Conservation (phyloP, 2,797 vertebrate species). For the Acanthurus lineatus region DNA sequence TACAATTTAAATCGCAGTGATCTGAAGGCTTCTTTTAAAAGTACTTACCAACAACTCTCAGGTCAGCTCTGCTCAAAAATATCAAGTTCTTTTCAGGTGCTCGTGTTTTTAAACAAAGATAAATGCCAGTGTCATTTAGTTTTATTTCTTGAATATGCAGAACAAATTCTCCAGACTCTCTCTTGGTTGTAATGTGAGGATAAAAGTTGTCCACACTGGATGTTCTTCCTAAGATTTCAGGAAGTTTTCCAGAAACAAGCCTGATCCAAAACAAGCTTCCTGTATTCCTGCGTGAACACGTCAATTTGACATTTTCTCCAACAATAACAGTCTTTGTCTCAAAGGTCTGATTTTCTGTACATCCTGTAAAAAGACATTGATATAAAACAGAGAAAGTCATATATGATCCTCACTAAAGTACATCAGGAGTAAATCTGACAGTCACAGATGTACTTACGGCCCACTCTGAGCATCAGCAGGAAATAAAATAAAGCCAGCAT, state of each 20-base stretch:
- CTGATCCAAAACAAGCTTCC: constrained; percentile 46
- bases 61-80: constrained; percentile 18
- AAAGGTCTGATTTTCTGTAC: background rate
- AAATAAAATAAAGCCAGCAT: constrained; percentile 45
- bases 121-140: constrained; percentile 46
- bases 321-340: background rate
- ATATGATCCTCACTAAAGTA: background rate
- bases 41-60: constrained; percentile 60
- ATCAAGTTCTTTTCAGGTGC: fast-evolving
- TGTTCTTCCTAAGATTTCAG: constrained; percentile 9
- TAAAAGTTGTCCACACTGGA: fast-evolving
- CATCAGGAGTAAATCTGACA: background rate
- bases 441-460: constrained; percentile 29
- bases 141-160: constrained; percentile 10
- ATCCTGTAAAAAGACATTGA: constrained; percentile 43
- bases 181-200: background rate
- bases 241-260: constrained; percentile 8
- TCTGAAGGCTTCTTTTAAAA: background rate
- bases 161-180: fast-evolving
- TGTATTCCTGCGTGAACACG: fast-evolving
- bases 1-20: background rate
- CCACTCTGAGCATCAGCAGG: constrained; percentile 6
- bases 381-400: background rate
- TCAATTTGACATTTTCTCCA: constrained; percentile 25
- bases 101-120: constrained; percentile 32